Conservation (phyloP, 2,113 vertebrate species). For the Lathamus discolor region DNA sequence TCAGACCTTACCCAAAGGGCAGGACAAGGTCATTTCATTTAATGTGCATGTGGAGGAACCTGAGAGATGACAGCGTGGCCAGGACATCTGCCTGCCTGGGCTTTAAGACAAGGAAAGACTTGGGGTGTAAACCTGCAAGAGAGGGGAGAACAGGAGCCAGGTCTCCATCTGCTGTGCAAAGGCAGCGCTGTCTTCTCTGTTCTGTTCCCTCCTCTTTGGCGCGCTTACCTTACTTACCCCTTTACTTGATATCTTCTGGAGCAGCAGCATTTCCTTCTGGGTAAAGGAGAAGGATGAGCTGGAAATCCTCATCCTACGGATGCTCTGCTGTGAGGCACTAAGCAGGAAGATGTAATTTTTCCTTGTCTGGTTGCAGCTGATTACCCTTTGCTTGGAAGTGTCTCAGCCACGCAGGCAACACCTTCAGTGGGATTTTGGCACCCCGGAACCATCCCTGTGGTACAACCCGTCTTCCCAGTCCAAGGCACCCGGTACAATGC, state of each 20-base stretch:
- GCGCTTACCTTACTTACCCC: background rate
- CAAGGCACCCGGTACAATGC: background rate
- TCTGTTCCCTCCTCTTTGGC: background rate
- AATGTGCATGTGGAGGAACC: background rate
- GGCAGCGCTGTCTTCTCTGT: background rate
- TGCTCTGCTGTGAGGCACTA: background rate
- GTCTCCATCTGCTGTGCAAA: background rate
- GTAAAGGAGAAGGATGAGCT: background rate
- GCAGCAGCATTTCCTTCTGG: background rate
- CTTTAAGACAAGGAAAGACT: background rate
- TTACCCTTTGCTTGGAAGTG: rapidly evolving
- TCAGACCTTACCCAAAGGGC: background rate
- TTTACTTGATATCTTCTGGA: background rate
- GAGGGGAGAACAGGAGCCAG: background rate
- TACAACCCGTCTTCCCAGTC: background rate
- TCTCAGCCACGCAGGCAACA: background rate
- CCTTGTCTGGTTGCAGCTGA: background rate
- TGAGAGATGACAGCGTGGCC: background rate
- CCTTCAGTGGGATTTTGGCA: background rate
- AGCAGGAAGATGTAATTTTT: background rate
- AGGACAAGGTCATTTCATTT: background rate
- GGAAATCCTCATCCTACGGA: background rate
- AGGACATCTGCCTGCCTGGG: background rate
- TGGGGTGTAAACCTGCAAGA: background rate
- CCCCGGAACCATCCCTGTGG: background rate